phyloP scores from a whole-genome alignment of 2,797 vertebrate species.

The Cichlasoma orientale region DNA sequence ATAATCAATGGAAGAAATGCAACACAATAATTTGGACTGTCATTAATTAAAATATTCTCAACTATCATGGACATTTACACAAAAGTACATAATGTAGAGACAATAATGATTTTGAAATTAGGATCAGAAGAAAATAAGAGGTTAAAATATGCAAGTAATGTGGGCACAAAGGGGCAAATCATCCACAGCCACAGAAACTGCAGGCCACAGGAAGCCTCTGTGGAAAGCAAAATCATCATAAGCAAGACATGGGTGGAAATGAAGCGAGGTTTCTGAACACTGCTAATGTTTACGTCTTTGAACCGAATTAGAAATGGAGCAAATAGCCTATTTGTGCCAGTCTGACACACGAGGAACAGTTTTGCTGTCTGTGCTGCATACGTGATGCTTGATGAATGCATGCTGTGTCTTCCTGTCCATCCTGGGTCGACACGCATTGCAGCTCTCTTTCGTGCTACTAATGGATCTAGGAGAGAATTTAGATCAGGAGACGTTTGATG shows the following conservation, averaged over 20 bases:
- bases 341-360: no score
- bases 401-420: not conserved
- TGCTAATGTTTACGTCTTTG: not conserved
- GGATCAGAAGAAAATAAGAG: not conserved
- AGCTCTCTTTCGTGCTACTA: not conserved
- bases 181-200: not conserved
- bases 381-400: not conserved
- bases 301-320: not conserved
- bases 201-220: accelerated
- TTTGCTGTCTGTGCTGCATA: not conserved
- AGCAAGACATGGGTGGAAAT: not conserved
- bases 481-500: not conserved
- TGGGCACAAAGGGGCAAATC: no score
- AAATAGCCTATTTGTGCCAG: not conserved
- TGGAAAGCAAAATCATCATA: not conserved
- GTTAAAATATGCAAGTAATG: not conserved
- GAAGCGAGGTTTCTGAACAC: accelerated
- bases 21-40: not conserved
- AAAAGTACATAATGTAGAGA: not conserved
- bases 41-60: not conserved
- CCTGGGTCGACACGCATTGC: not conserved
- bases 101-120: no score
- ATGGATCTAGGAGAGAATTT: no score
- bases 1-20: not conserved
- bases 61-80: not conserved